Base-by-base conservation (phyloP, 2,888 invertebrate species). In the Drosophila stalkeri region DNA sequence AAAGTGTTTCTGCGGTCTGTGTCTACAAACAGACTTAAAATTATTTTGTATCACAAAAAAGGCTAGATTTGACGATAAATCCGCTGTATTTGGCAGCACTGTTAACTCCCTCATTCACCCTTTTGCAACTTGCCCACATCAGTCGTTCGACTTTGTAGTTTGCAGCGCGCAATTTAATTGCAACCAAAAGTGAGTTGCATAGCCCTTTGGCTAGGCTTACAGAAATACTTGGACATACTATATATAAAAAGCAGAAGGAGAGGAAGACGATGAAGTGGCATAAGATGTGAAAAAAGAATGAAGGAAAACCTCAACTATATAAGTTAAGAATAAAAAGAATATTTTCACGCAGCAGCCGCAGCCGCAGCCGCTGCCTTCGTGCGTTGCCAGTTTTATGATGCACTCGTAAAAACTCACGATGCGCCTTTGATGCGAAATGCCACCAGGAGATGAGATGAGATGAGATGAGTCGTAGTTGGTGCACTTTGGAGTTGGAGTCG, bases 321-420 rank as follows among this genome's bases (percentile, higher is more conserved):
- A 64, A 71, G 64, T 55, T 59, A 80, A 72, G 73, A 46, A 49
- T 56, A 54, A 55, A 33, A 61, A 57, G 64, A 68, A 62, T 77
- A 77, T 77, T 81, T 80, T 70, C 77, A 73, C 77, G 72, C 80
- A 79, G 56, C 77, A 79, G 56, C 52, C 52, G 18, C 33, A 18
- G 47, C 46, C 47, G 2, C 23, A 27, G 46, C 47, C 75, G 56
- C 16, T 39, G 37, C 54, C 79, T 72, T 80, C 70, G 77, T 71
- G 75, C 74, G 81, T 86, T 83, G 27, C 75, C 79, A 66, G 62
- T 85, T 85, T 85, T 85, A 85, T 75, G 85, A 85, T 76, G 85
- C 87, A 86, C 74, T 82, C 85, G 85, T 85, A 85, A 85, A 85
- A 84, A 80, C 79, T 62, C 72, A 78, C 78, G 76, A 79, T 68